Conservation (phyloP, 2,113 vertebrate species). For the Prolemur simus region DNA sequence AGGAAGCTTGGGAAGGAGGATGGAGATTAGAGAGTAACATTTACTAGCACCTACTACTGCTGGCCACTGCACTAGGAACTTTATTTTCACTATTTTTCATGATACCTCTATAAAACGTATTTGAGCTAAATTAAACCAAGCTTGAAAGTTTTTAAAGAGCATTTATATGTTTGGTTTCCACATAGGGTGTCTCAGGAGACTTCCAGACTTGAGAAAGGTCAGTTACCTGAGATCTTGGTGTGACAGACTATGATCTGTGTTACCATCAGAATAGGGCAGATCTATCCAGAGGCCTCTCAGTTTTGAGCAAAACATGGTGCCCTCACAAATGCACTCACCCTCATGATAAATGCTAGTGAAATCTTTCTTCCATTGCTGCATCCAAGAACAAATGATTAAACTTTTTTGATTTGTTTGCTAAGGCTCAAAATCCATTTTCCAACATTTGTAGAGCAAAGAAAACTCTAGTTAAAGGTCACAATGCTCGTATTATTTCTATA, state of each 20-base stretch:
- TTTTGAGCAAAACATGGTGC: neutral
- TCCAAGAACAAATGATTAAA: conserved; percentile 41
- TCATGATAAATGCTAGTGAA: neutral
- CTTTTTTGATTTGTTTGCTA: conserved; percentile 40
- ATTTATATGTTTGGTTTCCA: neutral
- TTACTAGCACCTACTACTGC: neutral
- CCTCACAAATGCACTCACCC: neutral
- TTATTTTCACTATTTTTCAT: neutral
- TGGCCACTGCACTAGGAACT: neutral
- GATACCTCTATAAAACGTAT: neutral
- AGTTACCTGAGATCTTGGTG: neutral
- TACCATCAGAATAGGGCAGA: neutral
- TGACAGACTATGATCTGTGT: neutral
- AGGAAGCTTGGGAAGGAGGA: neutral
- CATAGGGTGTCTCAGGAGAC: neutral
- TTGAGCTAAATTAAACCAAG: neutral
- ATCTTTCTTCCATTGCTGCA: neutral
- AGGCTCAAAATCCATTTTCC: conserved; percentile 60
- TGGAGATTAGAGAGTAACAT: neutral
- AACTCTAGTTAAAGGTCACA: neutral
- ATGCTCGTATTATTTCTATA: neutral
- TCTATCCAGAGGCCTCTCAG: neutral
- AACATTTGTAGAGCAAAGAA: neutral
- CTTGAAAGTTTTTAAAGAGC: neutral
- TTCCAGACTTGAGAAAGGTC: neutral